These are phyloP conservation scores for Zootoca vivipara DNA, from an alignment of 2,113 vertebrate species.

Conservation along the genomic window DNA sequence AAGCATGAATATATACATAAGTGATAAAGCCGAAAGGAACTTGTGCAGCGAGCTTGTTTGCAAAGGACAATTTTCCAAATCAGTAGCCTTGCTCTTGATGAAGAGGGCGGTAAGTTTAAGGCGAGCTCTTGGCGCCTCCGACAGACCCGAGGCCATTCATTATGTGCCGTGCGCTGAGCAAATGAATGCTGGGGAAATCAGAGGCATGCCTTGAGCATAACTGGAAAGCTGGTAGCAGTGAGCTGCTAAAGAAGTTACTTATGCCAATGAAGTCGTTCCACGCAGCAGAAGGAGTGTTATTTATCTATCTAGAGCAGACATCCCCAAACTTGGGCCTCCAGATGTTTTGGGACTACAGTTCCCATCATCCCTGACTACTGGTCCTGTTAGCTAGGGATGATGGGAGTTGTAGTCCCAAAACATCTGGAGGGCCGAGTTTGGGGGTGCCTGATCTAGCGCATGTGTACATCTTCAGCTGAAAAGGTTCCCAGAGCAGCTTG, in stretches of 20 bases:
- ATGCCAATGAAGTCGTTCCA: neutral
- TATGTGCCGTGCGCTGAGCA: neutral
- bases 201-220: neutral
- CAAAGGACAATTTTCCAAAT: constrained; percentile 1
- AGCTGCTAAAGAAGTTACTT: neutral
- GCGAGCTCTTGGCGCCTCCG: neutral
- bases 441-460: too few species aligned
- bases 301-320: too few species aligned
- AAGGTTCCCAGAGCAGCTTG: too few species aligned
- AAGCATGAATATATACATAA: neutral
- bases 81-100: neutral
- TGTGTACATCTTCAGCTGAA: too few species aligned
- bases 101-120: neutral
- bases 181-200: neutral
- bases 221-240: neutral
- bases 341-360: too few species aligned
- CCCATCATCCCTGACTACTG: too few species aligned
- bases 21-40: neutral
- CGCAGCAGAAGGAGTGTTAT: neutral
- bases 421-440: too few species aligned
- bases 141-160: neutral
- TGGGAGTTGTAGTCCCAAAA: too few species aligned
- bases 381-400: too few species aligned
- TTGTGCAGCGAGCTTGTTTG: neutral
- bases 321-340: too few species aligned